Base-by-base conservation (phyloP, 2,888 invertebrate species). In the Callyntrura guangdongensis region DNA sequence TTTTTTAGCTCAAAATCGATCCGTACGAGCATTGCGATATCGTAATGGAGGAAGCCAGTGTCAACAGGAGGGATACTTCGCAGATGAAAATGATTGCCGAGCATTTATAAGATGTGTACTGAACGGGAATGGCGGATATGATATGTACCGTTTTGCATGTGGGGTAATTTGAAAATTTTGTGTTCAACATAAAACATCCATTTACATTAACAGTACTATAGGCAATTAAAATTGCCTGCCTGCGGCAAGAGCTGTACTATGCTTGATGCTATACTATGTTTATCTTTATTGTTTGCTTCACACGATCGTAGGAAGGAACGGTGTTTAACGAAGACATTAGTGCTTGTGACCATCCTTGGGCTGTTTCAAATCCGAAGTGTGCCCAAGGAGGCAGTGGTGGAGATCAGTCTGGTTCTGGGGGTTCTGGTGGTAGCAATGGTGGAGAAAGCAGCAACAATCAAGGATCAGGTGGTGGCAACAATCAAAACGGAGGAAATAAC, bases 311-410 rank as follows among this genome's bases (percentile, higher is more conserved):
- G 89, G 83, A 82, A 11, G 93, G 93, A 74, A 93, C 93, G 1
- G 93, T 93, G n/a, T 93, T 89, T n/a, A 93, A 93, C 61, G 91
- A 92, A 59, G 91, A 85, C 8, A 91, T 92, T 25, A 49, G 74
- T 3, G 85, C 92, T 45, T 93, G 93, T 61, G 93, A 93, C 49
- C 93, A 93, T 36, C 89, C 93, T 12, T 93, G 93, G 93, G 93
- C 92, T 2, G 83, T 93, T 36, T 88, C 92, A 14, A 86, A 90
- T 61, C 84, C 86, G 0, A 91, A 84, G 82, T 93, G 93, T 74
- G 61, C 22, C 20, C 61, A 67, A 12, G 92, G 91, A 27, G 53
- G 61, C 11, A 27, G 77, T 69, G 36, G 56, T 69, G 79, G 53
- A 67, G 36, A 81, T 79, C 27, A 47, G 36, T 61, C 83, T 79